Base-by-base conservation (phyloP, 2,888 invertebrate genomes). In the Noctua comes region DNA sequence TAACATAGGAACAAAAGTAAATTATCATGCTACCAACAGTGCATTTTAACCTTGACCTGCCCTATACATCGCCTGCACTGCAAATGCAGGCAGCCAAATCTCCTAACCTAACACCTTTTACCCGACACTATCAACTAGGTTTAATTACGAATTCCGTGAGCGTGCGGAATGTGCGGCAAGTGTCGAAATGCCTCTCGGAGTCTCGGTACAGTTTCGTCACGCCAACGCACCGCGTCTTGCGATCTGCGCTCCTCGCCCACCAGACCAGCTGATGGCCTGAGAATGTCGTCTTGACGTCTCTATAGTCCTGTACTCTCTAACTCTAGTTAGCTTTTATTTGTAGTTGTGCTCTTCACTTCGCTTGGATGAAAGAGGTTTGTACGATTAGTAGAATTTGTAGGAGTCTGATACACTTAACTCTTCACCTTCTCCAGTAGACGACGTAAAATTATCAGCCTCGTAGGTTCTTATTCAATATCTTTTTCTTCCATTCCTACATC, bases 111-210 rank as follows among this genome's bases (percentile, higher is more conserved):
- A 40, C 21, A 27, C 57, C 27, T 62, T 24, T 18, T 6, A 62
- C 5, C 5, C 8, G 18, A 3, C n/a, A 27, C 40, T 66, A 46
- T 66, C 43, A 54, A 84, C 51, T 54, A 68, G 31, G n/a, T 68
- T 73, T 62, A 40, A 70, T 71, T 77, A 77, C 21, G 65, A 83
- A 83, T 83, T 78, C 86, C 71, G 62, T 64, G 48, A 75, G 36
- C 57, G 51, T 5, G 8, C 6, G 86, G 86, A 79, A 84, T 84
- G 84, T 64, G 46, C 72, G 74, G 46, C 73, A 82, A 86, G 79
- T 84, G 86, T 83, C 27, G 86, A 83, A 86, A 84, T 82, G 24
- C 69, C 51, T 51, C 16, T 66, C 43, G 43, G 43, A 43, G 66
- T 43, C 27, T 64, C 40, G 64, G 69, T 62, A 64, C 66, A 62